Evolutionary conservation across 2,797 vertebrate genomes (phyloP).

Genomic region (Salmo trutta): DNA sequence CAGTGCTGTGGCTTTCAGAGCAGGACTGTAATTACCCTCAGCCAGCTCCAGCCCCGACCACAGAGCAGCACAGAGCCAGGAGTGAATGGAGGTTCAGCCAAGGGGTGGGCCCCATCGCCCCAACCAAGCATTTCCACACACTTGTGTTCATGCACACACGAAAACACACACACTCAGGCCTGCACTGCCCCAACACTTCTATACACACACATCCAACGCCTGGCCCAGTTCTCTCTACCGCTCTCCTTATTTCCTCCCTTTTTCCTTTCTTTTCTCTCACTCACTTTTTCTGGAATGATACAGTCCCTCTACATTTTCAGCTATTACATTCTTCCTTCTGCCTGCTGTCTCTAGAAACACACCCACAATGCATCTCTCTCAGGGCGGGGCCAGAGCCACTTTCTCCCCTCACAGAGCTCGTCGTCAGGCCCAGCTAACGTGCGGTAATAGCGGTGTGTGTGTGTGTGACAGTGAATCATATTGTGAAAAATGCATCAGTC

Average conservation of each 20-base stretch:
- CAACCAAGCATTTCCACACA: neutral
- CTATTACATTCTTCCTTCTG: neutral
- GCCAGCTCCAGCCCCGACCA: too few species aligned
- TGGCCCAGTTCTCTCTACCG: slow-evolving; percentile 6
- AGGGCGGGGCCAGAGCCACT: neutral
- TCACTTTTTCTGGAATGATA: neutral
- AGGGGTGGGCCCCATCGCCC: slow-evolving; percentile 6
- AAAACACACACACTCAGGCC: slow-evolving; percentile 16
- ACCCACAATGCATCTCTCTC: neutral
- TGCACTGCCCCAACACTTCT: neutral
- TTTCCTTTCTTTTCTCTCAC: neutral
- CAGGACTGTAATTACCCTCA: too few species aligned
- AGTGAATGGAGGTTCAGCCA: slow-evolving; percentile 31
- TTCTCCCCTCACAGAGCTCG: too few species aligned
- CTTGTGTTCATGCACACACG: neutral
- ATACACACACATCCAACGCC: neutral
- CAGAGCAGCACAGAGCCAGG: slow-evolving; percentile 1
- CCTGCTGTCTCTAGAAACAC: neutral
- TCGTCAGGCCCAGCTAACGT: neutral
- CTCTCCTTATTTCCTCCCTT: neutral
- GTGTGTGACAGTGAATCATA: neutral
- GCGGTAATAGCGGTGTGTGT: neutral
- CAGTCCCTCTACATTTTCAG: neutral
- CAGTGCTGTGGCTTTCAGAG: too few species aligned
- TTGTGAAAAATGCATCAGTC: slow-evolving; percentile 15